These are phyloP conservation scores for Maniola hyperantus DNA, from an alignment of 2,888 invertebrate species.

Conservation along the genomic window DNA sequence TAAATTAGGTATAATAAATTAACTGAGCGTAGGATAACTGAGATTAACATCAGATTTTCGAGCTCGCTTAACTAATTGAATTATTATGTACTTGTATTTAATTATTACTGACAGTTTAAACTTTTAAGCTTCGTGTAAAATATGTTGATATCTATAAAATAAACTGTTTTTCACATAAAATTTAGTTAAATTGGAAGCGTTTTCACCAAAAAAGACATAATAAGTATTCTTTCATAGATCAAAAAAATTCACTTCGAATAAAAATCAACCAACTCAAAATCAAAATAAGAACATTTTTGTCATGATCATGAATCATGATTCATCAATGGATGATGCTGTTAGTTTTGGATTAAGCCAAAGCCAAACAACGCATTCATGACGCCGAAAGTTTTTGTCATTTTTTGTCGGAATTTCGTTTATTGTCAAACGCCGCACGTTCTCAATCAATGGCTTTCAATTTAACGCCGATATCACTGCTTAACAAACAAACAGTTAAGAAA, in stretches of 20 bases:
- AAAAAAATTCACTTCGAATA: too few species aligned
- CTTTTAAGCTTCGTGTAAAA: constrained; percentile 6
- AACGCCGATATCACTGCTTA: constrained; percentile 8
- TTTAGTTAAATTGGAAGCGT: too few species aligned
- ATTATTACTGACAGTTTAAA: constrained; percentile 15
- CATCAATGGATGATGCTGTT: neutral
- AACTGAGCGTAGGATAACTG: constrained; percentile 5
- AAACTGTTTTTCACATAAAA: too few species aligned
- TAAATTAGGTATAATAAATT: neutral
- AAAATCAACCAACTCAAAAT: too few species aligned
- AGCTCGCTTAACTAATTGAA: neutral
- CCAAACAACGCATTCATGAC: constrained; percentile 14
- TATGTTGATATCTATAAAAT: too few species aligned
- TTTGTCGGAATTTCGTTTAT: constrained; percentile 11
- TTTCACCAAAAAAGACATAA: too few species aligned
- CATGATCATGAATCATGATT: too few species aligned
- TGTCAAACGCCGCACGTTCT: constrained; percentile 20
- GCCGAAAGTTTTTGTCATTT: constrained; percentile 10
- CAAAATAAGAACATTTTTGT: too few species aligned
- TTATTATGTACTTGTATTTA: constrained; percentile 1
- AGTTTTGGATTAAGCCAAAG: constrained; percentile 11
- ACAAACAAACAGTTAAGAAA: neutral
- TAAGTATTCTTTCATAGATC: too few species aligned
- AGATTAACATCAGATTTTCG: constrained; percentile 19
- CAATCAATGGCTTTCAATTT: constrained; percentile 20